Evolutionary conservation across 2,888 invertebrate species (phyloP), one percentile per base, ranked within the genome.

Genomic region (Noctua pronuba): DNA sequence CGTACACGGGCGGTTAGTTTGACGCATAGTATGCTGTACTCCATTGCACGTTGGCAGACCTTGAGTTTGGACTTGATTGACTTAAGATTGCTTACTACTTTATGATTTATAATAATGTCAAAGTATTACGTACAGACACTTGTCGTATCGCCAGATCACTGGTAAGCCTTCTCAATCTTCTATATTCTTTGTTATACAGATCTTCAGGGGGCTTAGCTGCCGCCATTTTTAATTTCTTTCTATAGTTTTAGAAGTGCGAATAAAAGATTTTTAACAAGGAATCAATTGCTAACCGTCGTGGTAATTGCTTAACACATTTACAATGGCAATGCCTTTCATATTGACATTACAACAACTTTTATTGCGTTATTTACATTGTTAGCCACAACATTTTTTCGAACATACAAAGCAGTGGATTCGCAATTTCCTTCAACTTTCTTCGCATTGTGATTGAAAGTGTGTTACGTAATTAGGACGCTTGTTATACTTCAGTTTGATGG

Each of bases 121-220:
- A 64, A 18, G 2, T 71, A 71, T 84, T 90, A 97, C 98, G 95
- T 96, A 98, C 98, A 89, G 97, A 98, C 81, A 97, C 97, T 94
- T 98, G 97, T 89, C 97, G 96, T 86, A 97, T 97, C 87, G 98
- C 97, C 79, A 97, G 94, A 91, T 98, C 97, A 90, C 97, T 97
- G 18, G 98, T 98, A 46, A 98, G 93, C 86, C 98, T 97, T 85
- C 98, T 95, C 84, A 98, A 92, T 90, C 98, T 97, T 80, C 97
- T 97, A 88, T 98, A 98, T 91, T 98, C 98, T 88, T 97, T 97
- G 28, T 97, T 97, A 92, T 98, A 98, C 85, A 90, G 94, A 35
- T 95, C 96, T 4, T 97, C 97, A 35, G 93, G 92, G n/a, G 88
- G 89, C 55, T 89, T 88, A 1, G 90, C 88, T 68, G 93, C 90